Percentiles rank a stretch among this genome's conserved stretches.
phyloP scores from a whole-genome alignment of 2,888 invertebrate genomes.

The Clunio marinus region DNA sequence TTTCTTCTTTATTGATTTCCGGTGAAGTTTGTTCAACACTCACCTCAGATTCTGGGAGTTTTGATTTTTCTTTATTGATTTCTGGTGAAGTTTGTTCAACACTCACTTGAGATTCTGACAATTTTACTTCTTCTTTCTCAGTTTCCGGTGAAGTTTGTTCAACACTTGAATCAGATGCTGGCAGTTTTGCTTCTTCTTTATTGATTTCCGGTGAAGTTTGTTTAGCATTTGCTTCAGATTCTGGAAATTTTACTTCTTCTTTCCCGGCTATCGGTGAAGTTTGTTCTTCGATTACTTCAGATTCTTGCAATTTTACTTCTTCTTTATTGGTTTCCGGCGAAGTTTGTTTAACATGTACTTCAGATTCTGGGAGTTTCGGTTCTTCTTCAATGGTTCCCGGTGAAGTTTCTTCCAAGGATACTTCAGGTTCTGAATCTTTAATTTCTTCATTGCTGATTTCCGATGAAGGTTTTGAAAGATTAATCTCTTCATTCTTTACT shows the following conservation, averaged over 20 bases:
- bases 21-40: background rate
- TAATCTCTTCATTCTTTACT: too few relatives aligned
- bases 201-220: background rate
- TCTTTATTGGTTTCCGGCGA: background rate
- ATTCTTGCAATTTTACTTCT: too few relatives aligned
- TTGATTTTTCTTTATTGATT: background rate
- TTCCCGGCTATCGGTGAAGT: background rate
- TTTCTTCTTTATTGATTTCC: background rate
- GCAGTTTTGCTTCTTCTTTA: background rate
- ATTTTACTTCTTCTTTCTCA: background rate
- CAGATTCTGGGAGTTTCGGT: too few relatives aligned
- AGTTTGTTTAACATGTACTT: background rate
- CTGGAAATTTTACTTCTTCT: too few relatives aligned
- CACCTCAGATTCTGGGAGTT: background rate
- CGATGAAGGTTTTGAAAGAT: too few relatives aligned
- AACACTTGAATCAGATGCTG: background rate
- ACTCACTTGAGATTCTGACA: background rate
- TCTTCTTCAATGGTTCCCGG: too few relatives aligned
- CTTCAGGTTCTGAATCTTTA: too few relatives aligned
- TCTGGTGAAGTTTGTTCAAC: background rate
- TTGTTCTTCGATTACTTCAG: too few relatives aligned
- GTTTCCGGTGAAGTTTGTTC: background rate
- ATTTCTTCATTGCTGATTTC: too few relatives aligned
- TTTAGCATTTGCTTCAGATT: too few relatives aligned
- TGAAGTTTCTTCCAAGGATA: too few relatives aligned